Base-by-base conservation (phyloP, 2,797 vertebrate species). In the Cygnus olor region DNA sequence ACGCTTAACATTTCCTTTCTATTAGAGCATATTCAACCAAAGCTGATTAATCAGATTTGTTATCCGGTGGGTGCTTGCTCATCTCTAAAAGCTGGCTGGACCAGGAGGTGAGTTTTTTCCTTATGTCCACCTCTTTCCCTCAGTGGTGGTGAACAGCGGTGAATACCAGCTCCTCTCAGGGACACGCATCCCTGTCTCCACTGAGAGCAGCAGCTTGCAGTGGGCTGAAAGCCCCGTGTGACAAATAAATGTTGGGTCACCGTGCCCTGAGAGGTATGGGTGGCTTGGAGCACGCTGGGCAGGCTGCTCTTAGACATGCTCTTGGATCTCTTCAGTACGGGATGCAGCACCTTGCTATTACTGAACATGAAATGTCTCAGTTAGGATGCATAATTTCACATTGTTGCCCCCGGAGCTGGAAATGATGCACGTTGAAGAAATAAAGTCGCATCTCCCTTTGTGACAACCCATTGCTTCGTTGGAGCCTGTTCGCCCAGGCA, bases 401-500 rank as follows among this genome's bases (percentile, higher is more conserved):
- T 24, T 51, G 60, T 70, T 91, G 56, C 60, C 73, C 21, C 49
- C 69, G 57, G 68, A 80, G n/a, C 61, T 54, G 71, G 72, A 87
- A 85, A 36, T 70, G 40, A 89, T 91, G 84, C 69, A 18, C 38
- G 66, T 71, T 91, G 70, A 76, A 80, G 70, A 82, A 92, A 87
- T 78, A 32, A 80, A 93, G 80, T 72, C 66, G 42, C 38, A 27
- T 88, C 65, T 95, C 60, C 40, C 34, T 77, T 92, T 11, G 47
- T 73, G 91, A 68, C 54, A 72, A 49, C 32, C 14, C 2, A 0
- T 69, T 76, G 68, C 16, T 54, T 56, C 8, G 0, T 2, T 84
- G 85, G 87, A 94, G 87, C 53, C 92, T 79, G 77, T 83, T 45
- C 84, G 89, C 80, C 87, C 82, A 79, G 80, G 34, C 66, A 14